Evolutionary conservation across 2,888 invertebrate species (phyloP).

Genomic region (Heliothis peltigera): DNA sequence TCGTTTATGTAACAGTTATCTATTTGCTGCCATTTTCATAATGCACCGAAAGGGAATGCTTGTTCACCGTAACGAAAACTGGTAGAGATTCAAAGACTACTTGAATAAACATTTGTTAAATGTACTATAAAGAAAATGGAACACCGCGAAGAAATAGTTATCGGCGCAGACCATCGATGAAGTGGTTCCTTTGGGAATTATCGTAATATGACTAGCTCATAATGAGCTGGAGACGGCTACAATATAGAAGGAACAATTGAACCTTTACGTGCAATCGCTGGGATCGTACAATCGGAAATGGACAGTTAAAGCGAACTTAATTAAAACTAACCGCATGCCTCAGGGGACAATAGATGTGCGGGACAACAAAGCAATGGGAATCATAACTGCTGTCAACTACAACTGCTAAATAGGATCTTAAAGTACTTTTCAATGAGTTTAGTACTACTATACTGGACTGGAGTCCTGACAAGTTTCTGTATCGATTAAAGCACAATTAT

Average conservation of each 20-base stretch:
- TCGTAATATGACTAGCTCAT: slow-evolving; percentile 73
- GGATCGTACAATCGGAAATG: slow-evolving; percentile 74
- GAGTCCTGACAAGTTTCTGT: slow-evolving; percentile 15
- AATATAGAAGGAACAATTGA: slow-evolving; percentile 65
- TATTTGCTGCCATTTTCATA: slow-evolving; percentile 14
- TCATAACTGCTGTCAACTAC: slow-evolving; percentile 80
- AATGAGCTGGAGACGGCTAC: slow-evolving; percentile 75
- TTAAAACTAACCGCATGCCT: slow-evolving; percentile 82
- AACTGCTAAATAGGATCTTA: slow-evolving; percentile 74
- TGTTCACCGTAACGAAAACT: slow-evolving; percentile 25
- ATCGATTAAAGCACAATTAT: slow-evolving; percentile 37
- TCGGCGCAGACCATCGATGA: slow-evolving; percentile 68
- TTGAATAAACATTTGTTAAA: slow-evolving; percentile 55
- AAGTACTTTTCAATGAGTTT: slow-evolving; percentile 73
- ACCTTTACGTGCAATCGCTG: slow-evolving; percentile 67
- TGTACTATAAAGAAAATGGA: slow-evolving; percentile 61
- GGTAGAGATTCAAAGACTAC: slow-evolving; percentile 40
- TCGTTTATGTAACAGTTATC: neutral
- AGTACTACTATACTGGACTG: slow-evolving; percentile 46
- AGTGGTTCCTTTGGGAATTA: slow-evolving; percentile 73
- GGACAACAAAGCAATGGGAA: slow-evolving; percentile 79
- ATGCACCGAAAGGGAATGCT: slow-evolving; percentile 27
- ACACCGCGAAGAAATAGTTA: slow-evolving; percentile 61
- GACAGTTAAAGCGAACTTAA: slow-evolving; percentile 81
- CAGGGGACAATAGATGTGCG: slow-evolving; percentile 75